A percentile compares a stretch with the other conserved stretches of the same genome.
Evolutionary conservation across 2,797 vertebrate species (phyloP).

Genomic region (Argya squamiceps): DNA sequence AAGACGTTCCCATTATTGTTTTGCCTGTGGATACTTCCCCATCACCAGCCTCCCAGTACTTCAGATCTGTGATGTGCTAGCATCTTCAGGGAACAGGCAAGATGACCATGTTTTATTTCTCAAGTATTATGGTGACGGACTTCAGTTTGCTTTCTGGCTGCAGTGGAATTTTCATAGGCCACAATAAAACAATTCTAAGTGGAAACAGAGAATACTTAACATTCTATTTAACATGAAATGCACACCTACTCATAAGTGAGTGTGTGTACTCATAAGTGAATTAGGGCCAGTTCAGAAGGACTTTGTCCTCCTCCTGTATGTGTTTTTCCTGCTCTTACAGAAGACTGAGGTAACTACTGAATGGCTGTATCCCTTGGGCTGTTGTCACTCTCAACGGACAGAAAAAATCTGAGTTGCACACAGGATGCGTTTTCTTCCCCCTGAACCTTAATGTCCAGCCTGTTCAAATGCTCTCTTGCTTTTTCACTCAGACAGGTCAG

Average conservation of each 20-base stretch:
- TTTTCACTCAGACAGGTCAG: background rate
- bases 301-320: background rate
- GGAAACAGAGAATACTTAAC: background rate
- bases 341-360: background rate
- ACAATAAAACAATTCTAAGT: background rate
- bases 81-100: background rate
- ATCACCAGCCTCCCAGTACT: background rate
- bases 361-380: background rate
- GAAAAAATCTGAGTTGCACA: background rate
- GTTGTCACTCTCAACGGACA: background rate
- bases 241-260: background rate
- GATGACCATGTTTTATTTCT: background rate
- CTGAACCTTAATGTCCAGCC: background rate
- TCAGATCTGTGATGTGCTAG: background rate
- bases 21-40: background rate
- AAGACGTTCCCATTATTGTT: background rate
- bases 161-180: background rate
- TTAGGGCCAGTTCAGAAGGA: background rate
- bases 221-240: background rate
- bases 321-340: background rate
- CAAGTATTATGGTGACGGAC: background rate
- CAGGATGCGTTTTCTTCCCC: background rate
- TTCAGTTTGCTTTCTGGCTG: background rate
- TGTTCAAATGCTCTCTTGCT: background rate
- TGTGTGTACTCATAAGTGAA: accelerated